Base-by-base conservation (phyloP, 1,140 invertebrate genomes). In the Drosophila obscura region DNA sequence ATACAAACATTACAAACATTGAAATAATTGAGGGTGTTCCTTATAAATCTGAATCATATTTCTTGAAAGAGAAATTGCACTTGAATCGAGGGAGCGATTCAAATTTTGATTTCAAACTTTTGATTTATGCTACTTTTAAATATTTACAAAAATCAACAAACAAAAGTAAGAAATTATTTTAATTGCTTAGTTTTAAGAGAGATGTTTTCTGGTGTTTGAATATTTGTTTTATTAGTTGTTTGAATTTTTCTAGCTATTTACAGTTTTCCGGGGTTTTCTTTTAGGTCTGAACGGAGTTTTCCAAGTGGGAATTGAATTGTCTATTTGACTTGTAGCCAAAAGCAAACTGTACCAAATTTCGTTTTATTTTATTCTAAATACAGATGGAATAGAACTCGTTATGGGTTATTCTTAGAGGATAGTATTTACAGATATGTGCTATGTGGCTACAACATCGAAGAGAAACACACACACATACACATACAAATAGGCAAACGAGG, bases 1-100 rank as follows among this genome's bases (percentile, higher is more conserved):
- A 82, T 88, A 88, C 71, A 88, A 87, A 87, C 82, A 88, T 81
- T 81, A 85, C 64, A 85, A 80, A 84, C 81, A 84, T 81, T 77
- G 48, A 84, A 84, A 75, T 87, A 65, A 66, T 68, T 68, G 51
- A 69, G 64, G 56, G 44, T 35, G 44, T 35, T 66, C 49, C 26
- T 69, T 69, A 68, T 4, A 22, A 62, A 53, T 60, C 41, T 65
- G 71, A 71, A 60, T 52, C 49, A 72, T 35, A 66, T 26, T 65
- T 75, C 35, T 43, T 74, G 28, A 15, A 73, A 39, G 28, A 61
- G 63, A 76, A 69, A 77, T 77, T 75, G 73, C 73, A 76, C 73
- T 77, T 69, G 73, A 63, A 76, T 69, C 73, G 53, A 11, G 19
- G 16, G 19, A 50, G 52, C 41, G 74, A 77, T 77, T 48, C 74